Evolutionary conservation across 2,888 invertebrate species (phyloP).

Genomic region (Beris chalybata): DNA sequence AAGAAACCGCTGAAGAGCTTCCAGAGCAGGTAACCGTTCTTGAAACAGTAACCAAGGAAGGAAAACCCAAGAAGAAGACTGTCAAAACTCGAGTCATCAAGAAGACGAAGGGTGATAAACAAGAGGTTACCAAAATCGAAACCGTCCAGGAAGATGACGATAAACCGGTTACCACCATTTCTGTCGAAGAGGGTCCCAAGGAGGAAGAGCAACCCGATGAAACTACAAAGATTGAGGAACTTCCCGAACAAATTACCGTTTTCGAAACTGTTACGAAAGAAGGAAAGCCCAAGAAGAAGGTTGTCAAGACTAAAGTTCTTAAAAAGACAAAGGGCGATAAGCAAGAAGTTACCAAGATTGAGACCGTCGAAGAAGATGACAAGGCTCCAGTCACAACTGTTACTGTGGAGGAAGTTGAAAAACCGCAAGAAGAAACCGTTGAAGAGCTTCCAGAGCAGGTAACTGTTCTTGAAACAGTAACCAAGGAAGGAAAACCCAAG

Average conservation of each 20-base stretch:
- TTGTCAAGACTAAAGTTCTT: conserved; percentile 46
- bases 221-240: conserved; percentile 45
- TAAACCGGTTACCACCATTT: conserved; percentile 47
- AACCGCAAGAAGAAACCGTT: conserved; percentile 42
- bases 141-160: conserved; percentile 48
- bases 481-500: conserved; percentile 45
- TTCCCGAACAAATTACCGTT: conserved; percentile 38
- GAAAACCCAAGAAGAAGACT: conserved; percentile 45
- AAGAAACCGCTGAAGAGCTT: conserved; percentile 44
- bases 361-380: conserved; percentile 47
- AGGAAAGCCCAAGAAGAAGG: conserved; percentile 49
- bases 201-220: conserved; percentile 44
- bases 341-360: conserved; percentile 46
- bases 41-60: conserved; percentile 46
- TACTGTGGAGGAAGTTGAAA: conserved; percentile 39
- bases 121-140: conserved; percentile 50
- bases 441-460: conserved; percentile 43
- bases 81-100: conserved; percentile 50
- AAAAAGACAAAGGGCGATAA: conserved; percentile 49
- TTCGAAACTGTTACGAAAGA: conserved; percentile 46
- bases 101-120: conserved; percentile 47
- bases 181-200: conserved; percentile 45
- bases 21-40: conserved; percentile 50
- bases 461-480: conserved; percentile 42
- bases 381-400: conserved; percentile 48